These are phyloP conservation scores for Pseudococcus viburni DNA, from an alignment of 2,888 invertebrate species.

Conservation along the genomic window DNA sequence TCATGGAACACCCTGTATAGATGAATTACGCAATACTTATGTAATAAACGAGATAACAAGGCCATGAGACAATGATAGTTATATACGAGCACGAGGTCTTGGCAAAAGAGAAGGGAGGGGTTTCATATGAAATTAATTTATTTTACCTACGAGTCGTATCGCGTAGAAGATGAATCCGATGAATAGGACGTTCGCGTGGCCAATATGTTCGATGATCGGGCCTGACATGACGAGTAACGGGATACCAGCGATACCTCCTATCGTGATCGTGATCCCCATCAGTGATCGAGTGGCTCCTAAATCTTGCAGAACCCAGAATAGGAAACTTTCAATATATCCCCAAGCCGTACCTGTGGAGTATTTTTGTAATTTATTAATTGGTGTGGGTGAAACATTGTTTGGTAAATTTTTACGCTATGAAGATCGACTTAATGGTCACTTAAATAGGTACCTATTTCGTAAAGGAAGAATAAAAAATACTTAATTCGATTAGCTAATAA, in stretches of 20 bases:
- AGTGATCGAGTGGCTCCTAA: constrained; percentile 82
- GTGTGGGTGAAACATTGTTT: too few relatives aligned
- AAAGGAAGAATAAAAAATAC: neutral
- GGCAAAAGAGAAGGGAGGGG: neutral
- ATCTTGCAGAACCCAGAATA: constrained; percentile 86
- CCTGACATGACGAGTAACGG: constrained; percentile 84
- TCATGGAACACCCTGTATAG: neutral
- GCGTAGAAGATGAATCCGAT: constrained; percentile 85
- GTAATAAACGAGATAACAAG: too few relatives aligned
- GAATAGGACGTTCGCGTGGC: constrained; percentile 84
- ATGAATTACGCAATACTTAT: too few relatives aligned
- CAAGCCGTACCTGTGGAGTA: constrained; percentile 79
- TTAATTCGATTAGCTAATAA: constrained; percentile 21
- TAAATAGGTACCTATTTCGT: neutral
- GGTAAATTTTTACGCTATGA: too few relatives aligned
- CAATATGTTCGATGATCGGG: constrained; percentile 80
- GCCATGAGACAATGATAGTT: too few relatives aligned
- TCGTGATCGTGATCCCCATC: constrained; percentile 86
- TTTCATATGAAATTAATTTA: constrained; percentile 16
- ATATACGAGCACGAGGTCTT: too few relatives aligned
- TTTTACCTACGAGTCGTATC: constrained; percentile 79
- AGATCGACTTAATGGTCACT: neutral
- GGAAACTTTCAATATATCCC: constrained; percentile 87
- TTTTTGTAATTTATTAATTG: neutral
- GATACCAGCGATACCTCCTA: constrained; percentile 83